These are phyloP conservation scores for Aphaenogaster ashmeadi DNA, from an alignment of 1,140 invertebrate species.

Conservation along the genomic window DNA sequence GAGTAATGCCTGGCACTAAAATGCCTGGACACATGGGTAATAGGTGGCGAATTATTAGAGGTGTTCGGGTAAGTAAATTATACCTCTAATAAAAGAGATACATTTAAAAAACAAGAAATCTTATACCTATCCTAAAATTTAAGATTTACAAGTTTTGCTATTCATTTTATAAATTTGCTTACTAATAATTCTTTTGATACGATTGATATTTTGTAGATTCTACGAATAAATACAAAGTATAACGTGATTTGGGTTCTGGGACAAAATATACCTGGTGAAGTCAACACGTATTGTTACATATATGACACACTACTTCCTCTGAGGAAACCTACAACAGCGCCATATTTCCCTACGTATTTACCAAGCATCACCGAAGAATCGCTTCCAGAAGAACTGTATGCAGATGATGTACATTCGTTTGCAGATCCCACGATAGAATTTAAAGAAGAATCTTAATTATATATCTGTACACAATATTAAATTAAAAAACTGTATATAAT, in stretches of 20 bases:
- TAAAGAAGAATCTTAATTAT: conserved; percentile 80
- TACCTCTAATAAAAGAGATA: conserved; percentile 21
- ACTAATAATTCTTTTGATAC: conserved; percentile 8
- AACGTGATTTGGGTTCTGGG: conserved; percentile 97
- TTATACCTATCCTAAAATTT: not conserved
- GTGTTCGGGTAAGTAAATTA: conserved; percentile 89
- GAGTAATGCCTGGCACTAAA: conserved; percentile 98
- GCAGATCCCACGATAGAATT: conserved; percentile 90
- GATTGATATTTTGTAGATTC: conserved; percentile 89
- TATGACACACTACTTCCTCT: conserved; percentile 93
- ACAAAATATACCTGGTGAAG: conserved; percentile 93
- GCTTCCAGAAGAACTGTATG: conserved; percentile 91
- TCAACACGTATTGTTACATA: conserved; percentile 93
- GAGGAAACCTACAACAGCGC: conserved; percentile 88
- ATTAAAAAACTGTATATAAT: conserved; percentile 52
- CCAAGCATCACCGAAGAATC: conserved; percentile 88
- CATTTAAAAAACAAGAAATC: not conserved
- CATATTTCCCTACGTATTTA: conserved; percentile 94
- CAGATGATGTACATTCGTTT: conserved; percentile 91
- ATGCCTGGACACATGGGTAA: conserved; percentile 99
- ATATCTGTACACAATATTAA: not conserved
- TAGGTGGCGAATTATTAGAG: conserved; percentile 90
- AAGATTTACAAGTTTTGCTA: not conserved
- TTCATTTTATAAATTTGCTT: conserved; percentile 8
- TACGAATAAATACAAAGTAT: conserved; percentile 97